phyloP scores from a whole-genome alignment of 2,797 vertebrate genomes.

The Meriones psammophilus region DNA sequence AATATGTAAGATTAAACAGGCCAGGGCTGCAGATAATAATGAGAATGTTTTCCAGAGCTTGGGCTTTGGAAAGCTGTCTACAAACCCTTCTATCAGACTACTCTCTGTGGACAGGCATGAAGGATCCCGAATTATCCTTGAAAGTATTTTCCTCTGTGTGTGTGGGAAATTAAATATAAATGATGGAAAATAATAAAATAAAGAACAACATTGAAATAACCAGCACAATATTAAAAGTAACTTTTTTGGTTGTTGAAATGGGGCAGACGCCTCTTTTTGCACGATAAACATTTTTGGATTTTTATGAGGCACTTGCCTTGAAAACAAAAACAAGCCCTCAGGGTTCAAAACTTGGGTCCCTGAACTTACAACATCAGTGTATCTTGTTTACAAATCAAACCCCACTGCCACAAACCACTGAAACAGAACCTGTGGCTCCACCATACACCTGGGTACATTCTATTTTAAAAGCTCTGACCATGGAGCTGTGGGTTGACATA shows the following conservation, averaged over 20 bases:
- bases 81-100: no score
- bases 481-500: neutral
- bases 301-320: neutral
- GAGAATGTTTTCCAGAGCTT: neutral
- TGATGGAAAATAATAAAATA: neutral
- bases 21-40: slow-evolving; percentile 66
- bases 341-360: neutral
- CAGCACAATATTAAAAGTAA: neutral
- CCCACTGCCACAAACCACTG: neutral
- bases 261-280: neutral
- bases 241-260: neutral
- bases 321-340: neutral
- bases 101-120: neutral
- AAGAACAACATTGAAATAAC: neutral
- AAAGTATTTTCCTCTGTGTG: neutral
- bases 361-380: no score
- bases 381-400: neutral
- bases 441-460: neutral
- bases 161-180: neutral
- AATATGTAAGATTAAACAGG: slow-evolving; percentile 84
- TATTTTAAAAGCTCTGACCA: neutral
- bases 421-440: neutral
- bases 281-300: neutral
- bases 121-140: neutral
- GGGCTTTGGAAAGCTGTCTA: neutral